Conservation (phyloP, 2,888 invertebrate genomes). For the Thereva nobilitata region DNA sequence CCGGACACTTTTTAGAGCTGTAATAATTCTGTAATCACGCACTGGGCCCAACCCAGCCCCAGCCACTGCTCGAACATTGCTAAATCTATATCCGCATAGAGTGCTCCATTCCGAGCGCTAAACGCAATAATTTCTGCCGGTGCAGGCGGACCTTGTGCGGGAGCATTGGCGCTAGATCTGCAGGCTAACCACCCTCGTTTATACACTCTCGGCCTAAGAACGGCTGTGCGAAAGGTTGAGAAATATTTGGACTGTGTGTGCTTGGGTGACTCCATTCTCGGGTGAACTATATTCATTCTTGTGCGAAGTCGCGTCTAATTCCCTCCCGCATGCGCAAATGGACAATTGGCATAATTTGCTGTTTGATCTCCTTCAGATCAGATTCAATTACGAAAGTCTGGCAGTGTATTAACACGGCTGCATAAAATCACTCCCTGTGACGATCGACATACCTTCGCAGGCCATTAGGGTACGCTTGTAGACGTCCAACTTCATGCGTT, state of each 20-base stretch:
- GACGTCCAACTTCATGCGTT: too few species aligned
- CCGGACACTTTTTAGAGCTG: constrained; percentile 24
- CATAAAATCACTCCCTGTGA: constrained; percentile 6
- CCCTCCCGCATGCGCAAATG: constrained; percentile 16
- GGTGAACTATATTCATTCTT: background rate
- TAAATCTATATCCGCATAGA: constrained; percentile 7
- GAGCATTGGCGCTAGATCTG: constrained; percentile 11
- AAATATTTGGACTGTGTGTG: constrained; percentile 23
- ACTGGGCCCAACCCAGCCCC: constrained; percentile 22
- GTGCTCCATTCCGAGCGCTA: constrained; percentile 15
- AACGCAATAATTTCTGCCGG: constrained; percentile 16
- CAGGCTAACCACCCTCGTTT: constrained; percentile 1
- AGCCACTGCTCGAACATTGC: constrained; percentile 11
- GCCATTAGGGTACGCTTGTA: constrained; percentile 2
- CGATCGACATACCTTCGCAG: constrained; percentile 3
- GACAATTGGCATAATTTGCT: constrained; percentile 29
- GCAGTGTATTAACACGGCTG: constrained; percentile 11
- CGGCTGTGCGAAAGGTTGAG: constrained; percentile 22
- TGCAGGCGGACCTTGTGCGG: constrained; percentile 6
- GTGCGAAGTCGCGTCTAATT: constrained; percentile 20
- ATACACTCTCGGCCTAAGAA: background rate
- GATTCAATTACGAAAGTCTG: constrained; percentile 30
- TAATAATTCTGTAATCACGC: constrained; percentile 29
- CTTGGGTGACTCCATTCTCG: constrained; percentile 14
- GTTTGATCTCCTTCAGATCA: constrained; percentile 14